Percentiles rank a stretch among this genome's conserved stretches.
Conservation (phyloP, 1,140 invertebrate species). For the Brachionus koreanus region DNA sequence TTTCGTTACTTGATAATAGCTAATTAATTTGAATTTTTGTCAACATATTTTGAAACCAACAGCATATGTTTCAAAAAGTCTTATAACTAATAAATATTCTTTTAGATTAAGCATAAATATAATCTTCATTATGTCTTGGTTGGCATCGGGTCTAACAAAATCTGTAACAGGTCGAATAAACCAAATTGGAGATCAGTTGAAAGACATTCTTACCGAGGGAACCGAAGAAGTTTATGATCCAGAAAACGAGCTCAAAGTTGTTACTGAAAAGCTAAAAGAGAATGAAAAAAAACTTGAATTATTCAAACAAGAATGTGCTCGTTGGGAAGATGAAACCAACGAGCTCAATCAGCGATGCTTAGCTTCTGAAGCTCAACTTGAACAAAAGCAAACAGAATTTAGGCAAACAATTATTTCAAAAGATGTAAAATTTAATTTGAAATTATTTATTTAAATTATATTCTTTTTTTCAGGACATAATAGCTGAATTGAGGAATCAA, state of each 20-base stretch:
- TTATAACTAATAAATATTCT: background rate
- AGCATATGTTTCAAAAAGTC: background rate
- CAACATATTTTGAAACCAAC: background rate
- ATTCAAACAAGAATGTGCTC: conserved; percentile 13
- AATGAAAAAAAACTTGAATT: conserved; percentile 23
- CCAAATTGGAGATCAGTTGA: conserved; percentile 30
- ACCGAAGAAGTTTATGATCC: conserved; percentile 39
- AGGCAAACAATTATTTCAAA: background rate
- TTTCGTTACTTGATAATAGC: background rate
- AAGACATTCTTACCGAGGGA: conserved; percentile 37
- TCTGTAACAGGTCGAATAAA: conserved; percentile 25
- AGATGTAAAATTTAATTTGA: conserved; percentile 11
- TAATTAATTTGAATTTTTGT: background rate
- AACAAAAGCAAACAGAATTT: conserved; percentile 15
- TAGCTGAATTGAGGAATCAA: background rate
- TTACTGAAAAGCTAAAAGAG: conserved; percentile 27
- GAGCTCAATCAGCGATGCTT: background rate
- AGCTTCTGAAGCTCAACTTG: conserved; percentile 32
- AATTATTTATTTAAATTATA: background rate
- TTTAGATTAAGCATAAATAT: background rate
- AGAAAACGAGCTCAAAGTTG: conserved; percentile 18
- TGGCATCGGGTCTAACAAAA: conserved; percentile 16
- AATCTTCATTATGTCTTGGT: conserved; percentile 20
- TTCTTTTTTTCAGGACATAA: background rate
- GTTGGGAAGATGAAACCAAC: conserved; percentile 40